phyloP scores from a whole-genome alignment of 1,140 invertebrate species.

The Tetraneura akinire region DNA sequence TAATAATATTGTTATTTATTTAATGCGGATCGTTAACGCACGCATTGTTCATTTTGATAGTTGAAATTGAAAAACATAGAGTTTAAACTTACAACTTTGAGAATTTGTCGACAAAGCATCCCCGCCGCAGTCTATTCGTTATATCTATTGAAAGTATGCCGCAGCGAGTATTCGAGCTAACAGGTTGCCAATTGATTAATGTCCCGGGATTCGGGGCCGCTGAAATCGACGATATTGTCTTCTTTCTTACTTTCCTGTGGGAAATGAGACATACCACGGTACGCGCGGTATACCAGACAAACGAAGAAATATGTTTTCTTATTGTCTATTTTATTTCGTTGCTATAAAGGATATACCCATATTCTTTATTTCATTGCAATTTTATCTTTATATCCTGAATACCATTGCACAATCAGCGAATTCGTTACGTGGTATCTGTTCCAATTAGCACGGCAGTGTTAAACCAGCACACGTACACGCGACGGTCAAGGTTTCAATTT shows the following conservation, averaged over 20 bases:
- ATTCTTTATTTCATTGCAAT: not conserved
- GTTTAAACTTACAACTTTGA: slow-evolving; percentile 14
- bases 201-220: slow-evolving; percentile 15
- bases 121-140: not conserved
- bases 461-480: slow-evolving; percentile 14
- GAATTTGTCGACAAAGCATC: slow-evolving; percentile 10
- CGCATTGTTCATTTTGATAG: not conserved
- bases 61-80: not conserved
- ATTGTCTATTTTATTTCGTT: slow-evolving; percentile 4
- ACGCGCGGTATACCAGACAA: not conserved
- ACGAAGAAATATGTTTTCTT: slow-evolving; percentile 19
- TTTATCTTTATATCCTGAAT: slow-evolving; percentile 28
- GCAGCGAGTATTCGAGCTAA: not conserved
- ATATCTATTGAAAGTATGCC: slow-evolving; percentile 12
- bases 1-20: not conserved
- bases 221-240: slow-evolving; percentile 23
- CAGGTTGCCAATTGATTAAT: slow-evolving; percentile 43
- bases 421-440: slow-evolving; percentile 46
- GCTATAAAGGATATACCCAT: not conserved
- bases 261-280: not conserved
- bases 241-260: not conserved
- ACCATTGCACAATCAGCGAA: slow-evolving; percentile 36
- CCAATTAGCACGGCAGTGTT: slow-evolving; percentile 33
- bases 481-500: slow-evolving; percentile 32
- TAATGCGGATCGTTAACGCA: not conserved